phyloP scores from a whole-genome alignment of 2,888 invertebrate species.

The Trichopria drosophilae region DNA sequence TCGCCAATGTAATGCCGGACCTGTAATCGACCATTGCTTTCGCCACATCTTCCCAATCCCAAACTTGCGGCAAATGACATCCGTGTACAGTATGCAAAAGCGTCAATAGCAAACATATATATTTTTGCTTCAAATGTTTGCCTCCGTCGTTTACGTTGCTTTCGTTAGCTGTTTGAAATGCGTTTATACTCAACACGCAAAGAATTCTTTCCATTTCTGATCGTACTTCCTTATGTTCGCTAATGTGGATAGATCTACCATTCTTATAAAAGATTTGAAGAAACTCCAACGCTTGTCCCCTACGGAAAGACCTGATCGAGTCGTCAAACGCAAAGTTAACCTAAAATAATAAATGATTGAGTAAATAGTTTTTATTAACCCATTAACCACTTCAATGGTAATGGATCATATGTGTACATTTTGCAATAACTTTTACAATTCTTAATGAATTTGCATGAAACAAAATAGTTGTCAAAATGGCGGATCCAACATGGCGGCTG shows the following conservation, averaged over 20 bases:
- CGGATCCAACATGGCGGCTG: too few species aligned
- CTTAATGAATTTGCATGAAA: too few species aligned
- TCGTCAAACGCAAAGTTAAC: slow-evolving; percentile 64
- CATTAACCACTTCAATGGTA: too few species aligned
- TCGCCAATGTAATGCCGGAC: slow-evolving; percentile 52
- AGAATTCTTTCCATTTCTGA: slow-evolving; percentile 60
- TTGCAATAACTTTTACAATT: too few species aligned
- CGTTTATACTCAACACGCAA: slow-evolving; percentile 55
- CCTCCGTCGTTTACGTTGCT: slow-evolving; percentile 27
- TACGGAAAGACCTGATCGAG: slow-evolving; percentile 67
- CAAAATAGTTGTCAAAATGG: too few species aligned
- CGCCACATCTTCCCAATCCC: slow-evolving; percentile 58
- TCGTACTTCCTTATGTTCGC: slow-evolving; percentile 52
- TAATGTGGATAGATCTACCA: slow-evolving; percentile 61
- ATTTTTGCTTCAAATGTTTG: slow-evolving; percentile 63
- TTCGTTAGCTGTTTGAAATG: slow-evolving; percentile 36
- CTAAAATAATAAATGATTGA: slow-evolving; percentile 30
- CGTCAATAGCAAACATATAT: slow-evolving; percentile 62
- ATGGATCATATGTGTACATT: too few species aligned
- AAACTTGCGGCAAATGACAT: slow-evolving; percentile 48
- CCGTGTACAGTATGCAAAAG: slow-evolving; percentile 58
- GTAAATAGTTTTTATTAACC: too few species aligned
- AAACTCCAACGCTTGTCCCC: slow-evolving; percentile 70
- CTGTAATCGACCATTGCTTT: slow-evolving; percentile 54
- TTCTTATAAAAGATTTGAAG: slow-evolving; percentile 69